Evolutionary conservation across 2,797 vertebrate species (phyloP).

Genomic region (Cichlasoma orientale): DNA sequence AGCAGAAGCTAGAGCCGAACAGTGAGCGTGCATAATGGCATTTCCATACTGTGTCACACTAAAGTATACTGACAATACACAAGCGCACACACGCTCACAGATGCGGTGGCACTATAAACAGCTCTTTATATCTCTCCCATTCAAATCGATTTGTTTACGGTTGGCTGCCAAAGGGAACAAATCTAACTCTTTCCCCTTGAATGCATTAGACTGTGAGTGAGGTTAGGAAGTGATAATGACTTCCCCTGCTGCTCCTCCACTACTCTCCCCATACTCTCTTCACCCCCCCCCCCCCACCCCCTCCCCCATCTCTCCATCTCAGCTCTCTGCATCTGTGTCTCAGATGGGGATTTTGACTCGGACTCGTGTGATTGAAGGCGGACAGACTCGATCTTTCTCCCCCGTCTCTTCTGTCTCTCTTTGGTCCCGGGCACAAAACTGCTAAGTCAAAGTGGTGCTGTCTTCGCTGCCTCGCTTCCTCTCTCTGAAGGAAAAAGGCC

Average conservation of each 20-base stretch:
- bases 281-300: conserved; percentile 23
- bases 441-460: conserved; percentile 61
- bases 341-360: conserved; percentile 72
- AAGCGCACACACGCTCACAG: conserved; percentile 44
- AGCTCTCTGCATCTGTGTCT: conserved; percentile 70
- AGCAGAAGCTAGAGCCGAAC: conserved; percentile 59
- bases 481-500: conserved; percentile 39
- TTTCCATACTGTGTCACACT: conserved; percentile 73
- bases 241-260: conserved; percentile 72
- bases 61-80: conserved; percentile 62
- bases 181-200: conserved; percentile 78
- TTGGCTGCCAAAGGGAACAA: conserved; percentile 75
- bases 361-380: conserved; percentile 70
- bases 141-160: conserved; percentile 79
- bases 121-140: conserved; percentile 73
- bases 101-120: conserved; percentile 66
- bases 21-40: conserved; percentile 69
- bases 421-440: conserved; percentile 47
- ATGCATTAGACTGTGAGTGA: conserved; percentile 76
- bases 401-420: conserved; percentile 31
- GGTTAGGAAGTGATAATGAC: conserved; percentile 80
- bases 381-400: conserved; percentile 51
- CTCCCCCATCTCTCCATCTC: conserved; percentile 38
- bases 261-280: conserved; percentile 46
- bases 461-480: background rate